Percentiles rank a stretch among this genome's conserved stretches.
phyloP scores from a whole-genome alignment of 2,888 invertebrate species.

The Eupithecia tripunctaria region DNA sequence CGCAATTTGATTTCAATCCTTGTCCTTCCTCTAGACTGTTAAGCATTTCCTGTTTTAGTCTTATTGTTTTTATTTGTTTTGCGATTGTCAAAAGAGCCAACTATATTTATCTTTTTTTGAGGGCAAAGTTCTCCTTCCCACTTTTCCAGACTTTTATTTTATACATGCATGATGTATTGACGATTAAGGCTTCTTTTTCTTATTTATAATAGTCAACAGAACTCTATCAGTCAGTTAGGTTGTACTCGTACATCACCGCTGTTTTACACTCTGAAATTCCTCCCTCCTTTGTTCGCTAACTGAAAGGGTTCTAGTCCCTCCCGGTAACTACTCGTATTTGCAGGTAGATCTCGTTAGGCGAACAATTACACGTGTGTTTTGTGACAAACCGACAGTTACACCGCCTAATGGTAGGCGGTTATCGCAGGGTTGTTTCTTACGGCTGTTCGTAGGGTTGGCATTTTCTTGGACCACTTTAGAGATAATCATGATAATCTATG shows the following conservation, averaged over 20 bases:
- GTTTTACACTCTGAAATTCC: constrained; percentile 1
- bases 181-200: neutral
- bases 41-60: neutral
- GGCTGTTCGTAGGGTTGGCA: neutral
- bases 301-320: neutral
- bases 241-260: neutral
- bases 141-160: neutral
- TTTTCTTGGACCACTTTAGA: neutral
- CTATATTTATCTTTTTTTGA: neutral
- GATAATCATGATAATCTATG: neutral
- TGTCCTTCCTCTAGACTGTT: neutral
- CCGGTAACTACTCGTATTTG: constrained; percentile 3
- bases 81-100: neutral
- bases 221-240: neutral
- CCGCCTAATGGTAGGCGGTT: constrained; percentile 33
- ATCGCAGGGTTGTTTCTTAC: constrained; percentile 18
- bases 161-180: no score
- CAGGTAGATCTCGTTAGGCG: constrained; percentile 19
- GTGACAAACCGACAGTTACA: constrained; percentile 45
- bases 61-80: neutral
- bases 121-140: neutral
- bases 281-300: neutral
- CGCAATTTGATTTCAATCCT: neutral
- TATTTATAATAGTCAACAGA: neutral
- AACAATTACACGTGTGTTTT: constrained; percentile 29